Conservation (phyloP, 1,140 invertebrate genomes). For the Lordiphosa clarofinis region DNA sequence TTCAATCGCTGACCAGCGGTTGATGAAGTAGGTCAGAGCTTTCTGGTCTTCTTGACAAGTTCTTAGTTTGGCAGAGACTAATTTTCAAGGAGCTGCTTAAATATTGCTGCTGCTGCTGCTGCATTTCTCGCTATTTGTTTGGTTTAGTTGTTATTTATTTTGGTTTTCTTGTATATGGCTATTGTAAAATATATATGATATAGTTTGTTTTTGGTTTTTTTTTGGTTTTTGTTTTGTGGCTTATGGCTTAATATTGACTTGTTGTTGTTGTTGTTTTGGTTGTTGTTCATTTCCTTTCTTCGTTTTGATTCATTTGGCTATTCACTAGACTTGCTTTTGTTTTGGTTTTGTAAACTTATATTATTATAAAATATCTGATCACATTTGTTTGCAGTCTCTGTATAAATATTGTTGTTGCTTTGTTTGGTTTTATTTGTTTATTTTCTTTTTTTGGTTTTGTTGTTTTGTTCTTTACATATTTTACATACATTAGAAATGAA, state of each 20-base stretch:
- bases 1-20: no score
- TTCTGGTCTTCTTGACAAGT: no score
- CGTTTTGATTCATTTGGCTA: slow-evolving; percentile 68
- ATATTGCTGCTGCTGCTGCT: no score
- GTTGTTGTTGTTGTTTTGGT: slow-evolving; percentile 52
- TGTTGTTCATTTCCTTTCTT: slow-evolving; percentile 42
- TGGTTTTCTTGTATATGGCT: slow-evolving; percentile 69
- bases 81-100: no score
- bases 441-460: slow-evolving; percentile 37
- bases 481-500: slow-evolving; percentile 48
- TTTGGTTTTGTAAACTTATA: slow-evolving; percentile 72
- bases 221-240: slow-evolving; percentile 32
- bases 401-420: slow-evolving; percentile 77
- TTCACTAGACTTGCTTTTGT: slow-evolving; percentile 45
- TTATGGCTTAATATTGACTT: slow-evolving; percentile 61
- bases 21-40: no score
- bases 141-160: slow-evolving; percentile 74
- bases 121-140: slow-evolving; percentile 37
- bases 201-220: slow-evolving; percentile 37
- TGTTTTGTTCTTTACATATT: slow-evolving; percentile 56
- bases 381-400: slow-evolving; percentile 80
- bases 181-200: slow-evolving; percentile 78
- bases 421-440: slow-evolving; percentile 47
- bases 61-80: no score
- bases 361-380: slow-evolving; percentile 80